Percentiles rank a stretch among this genome's conserved stretches.
These are phyloP conservation scores for Iselma pallidipennis DNA, from an alignment of 2,888 invertebrate genomes.

Conservation along the genomic window DNA sequence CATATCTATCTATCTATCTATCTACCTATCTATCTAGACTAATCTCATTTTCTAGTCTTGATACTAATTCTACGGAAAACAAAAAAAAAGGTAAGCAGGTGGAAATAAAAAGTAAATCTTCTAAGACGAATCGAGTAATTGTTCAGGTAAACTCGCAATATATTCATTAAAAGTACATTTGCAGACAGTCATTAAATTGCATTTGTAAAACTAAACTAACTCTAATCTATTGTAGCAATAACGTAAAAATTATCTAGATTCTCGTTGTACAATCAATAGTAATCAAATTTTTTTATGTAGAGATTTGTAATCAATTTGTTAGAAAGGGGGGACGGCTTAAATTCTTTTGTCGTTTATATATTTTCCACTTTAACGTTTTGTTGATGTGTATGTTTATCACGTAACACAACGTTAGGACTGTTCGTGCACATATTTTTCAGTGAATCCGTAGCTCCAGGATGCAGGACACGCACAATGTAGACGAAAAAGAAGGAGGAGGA, in stretches of 20 bases:
- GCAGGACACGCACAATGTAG: constrained; percentile 35
- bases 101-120: neutral
- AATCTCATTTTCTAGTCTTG: neutral
- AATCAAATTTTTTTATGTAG: too few relatives aligned
- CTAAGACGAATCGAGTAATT: neutral
- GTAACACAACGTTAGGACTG: constrained; percentile 29
- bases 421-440: constrained; percentile 36
- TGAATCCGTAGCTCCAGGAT: constrained; percentile 20
- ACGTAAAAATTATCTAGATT: too few relatives aligned
- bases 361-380: neutral
- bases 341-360: neutral
- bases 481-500: neutral
- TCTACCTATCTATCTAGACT: neutral
- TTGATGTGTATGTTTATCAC: constrained; percentile 30
- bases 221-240: too few relatives aligned
- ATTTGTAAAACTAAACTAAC: too few relatives aligned
- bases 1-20: neutral
- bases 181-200: neutral
- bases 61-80: neutral
- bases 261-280: too few relatives aligned
- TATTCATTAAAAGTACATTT: neutral
- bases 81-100: neutral
- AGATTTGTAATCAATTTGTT: neutral
- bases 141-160: neutral
- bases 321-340: too few relatives aligned